phyloP scores from a whole-genome alignment of 35 echinoderm and acorn worm genomes.

The Heliocidaris erythrogramma region DNA sequence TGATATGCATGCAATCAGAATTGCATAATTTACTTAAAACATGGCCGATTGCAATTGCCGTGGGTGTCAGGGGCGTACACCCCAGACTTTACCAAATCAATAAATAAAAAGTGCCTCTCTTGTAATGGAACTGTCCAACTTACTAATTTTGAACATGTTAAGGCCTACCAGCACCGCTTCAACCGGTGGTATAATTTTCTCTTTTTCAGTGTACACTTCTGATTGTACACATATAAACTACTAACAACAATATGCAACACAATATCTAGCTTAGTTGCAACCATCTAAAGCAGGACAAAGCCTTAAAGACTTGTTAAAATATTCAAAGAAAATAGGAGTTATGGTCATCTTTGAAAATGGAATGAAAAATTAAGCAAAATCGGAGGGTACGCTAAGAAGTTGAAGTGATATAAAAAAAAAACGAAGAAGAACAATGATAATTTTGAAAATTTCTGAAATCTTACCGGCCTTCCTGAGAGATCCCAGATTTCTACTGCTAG shows the following conservation, averaged over 20 bases:
- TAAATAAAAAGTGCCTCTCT: too few relatives aligned
- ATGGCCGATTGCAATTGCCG: too few relatives aligned
- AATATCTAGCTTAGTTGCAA: neutral
- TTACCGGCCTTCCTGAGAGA: constrained; percentile 36
- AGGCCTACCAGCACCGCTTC: neutral
- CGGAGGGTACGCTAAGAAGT: neutral
- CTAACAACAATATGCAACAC: too few relatives aligned
- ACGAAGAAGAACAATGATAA: neutral
- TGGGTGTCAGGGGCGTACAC: too few relatives aligned
- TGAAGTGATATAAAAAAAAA: neutral
- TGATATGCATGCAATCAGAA: too few relatives aligned
- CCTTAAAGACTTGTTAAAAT: too few relatives aligned
- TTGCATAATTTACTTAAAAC: too few relatives aligned
- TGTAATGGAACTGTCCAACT: neutral
- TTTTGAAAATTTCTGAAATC: neutral
- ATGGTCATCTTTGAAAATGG: too few relatives aligned
- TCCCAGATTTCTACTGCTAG: constrained; percentile 42
- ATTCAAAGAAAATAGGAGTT: too few relatives aligned
- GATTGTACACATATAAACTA: too few relatives aligned
- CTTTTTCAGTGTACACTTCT: neutral
- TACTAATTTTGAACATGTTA: neutral
- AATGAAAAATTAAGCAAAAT: neutral
- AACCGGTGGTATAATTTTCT: neutral
- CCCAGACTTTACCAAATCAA: too few relatives aligned
- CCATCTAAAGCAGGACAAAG: too few relatives aligned